Evolutionary conservation across 2,797 vertebrate genomes (phyloP).

Genomic region (Cossypha caffra): DNA sequence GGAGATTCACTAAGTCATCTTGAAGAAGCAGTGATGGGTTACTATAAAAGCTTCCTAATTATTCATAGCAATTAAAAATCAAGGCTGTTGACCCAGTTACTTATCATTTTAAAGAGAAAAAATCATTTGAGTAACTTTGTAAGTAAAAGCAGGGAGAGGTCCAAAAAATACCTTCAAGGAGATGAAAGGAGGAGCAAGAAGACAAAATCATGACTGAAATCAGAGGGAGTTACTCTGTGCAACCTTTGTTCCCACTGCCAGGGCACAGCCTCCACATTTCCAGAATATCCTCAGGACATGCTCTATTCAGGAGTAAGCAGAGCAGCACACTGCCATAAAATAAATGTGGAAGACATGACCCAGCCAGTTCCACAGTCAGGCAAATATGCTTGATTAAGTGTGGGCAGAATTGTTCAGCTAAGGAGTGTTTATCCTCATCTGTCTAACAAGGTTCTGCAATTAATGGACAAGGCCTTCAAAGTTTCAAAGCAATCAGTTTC

Average conservation of each 20-base stretch:
- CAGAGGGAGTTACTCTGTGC: neutral
- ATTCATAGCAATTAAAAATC: neutral
- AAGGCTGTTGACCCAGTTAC: neutral
- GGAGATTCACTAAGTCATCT: neutral
- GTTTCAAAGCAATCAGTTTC: neutral
- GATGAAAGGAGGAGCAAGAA: neutral
- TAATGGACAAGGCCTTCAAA: neutral
- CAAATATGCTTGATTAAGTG: neutral
- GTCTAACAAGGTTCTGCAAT: neutral
- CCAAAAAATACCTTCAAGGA: neutral
- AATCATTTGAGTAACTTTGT: neutral
- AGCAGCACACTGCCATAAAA: neutral
- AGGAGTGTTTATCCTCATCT: neutral
- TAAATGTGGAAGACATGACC: neutral
- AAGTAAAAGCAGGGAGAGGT: neutral
- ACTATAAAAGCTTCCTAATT: neutral
- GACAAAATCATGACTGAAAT: neutral
- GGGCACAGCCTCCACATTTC: neutral
- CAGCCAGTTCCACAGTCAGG: neutral
- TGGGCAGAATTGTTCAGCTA: neutral
- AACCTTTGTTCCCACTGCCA: neutral
- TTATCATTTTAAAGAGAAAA: neutral
- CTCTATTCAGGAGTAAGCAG: neutral
- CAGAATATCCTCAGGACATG: neutral
- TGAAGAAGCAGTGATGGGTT: neutral